Conservation (phyloP, 2,797 vertebrate genomes). For the Gymnopithys bicolor region DNA sequence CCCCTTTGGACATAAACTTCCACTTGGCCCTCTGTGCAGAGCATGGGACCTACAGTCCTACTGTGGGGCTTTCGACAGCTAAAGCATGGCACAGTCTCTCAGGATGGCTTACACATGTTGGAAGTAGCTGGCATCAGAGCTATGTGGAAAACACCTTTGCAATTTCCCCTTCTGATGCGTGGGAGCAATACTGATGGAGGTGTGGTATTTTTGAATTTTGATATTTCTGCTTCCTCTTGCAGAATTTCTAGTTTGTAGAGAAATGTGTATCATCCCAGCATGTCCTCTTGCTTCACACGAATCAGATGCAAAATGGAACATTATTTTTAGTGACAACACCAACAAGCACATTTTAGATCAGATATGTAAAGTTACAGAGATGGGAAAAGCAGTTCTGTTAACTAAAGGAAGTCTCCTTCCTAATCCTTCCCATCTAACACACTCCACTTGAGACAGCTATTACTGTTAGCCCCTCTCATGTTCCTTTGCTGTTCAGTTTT, state of each 20-base stretch:
- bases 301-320: background rate
- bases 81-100: rapidly evolving
- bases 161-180: background rate
- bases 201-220: background rate
- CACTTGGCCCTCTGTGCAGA: background rate
- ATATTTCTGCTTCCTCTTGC: background rate
- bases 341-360: background rate
- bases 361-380: background rate
- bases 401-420: background rate
- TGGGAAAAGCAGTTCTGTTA: background rate
- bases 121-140: background rate
- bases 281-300: background rate
- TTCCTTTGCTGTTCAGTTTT: background rate
- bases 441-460: background rate
- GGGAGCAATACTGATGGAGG: background rate
- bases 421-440: background rate
- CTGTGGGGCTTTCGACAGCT: background rate
- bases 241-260: background rate
- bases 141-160: background rate
- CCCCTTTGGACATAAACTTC: background rate
- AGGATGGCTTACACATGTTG: background rate
- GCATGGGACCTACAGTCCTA: background rate
- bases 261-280: background rate
- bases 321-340: constrained; percentile 16
- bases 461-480: background rate